Evolutionary conservation across 2,888 invertebrate species (phyloP).

Genomic region (Ormyrus labotus): DNA sequence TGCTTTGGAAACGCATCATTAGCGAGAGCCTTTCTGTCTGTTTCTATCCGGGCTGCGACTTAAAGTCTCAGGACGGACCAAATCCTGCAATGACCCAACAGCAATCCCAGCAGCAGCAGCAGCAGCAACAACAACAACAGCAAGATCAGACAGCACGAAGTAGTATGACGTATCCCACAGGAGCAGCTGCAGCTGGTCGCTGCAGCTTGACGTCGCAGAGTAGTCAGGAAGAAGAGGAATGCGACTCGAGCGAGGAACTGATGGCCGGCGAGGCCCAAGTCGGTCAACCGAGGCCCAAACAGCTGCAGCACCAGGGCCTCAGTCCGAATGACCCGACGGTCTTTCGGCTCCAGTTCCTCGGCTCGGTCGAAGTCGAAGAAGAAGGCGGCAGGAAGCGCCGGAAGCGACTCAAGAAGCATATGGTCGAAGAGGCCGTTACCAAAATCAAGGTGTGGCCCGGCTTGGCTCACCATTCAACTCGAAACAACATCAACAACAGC

Average conservation of each 20-base stretch:
- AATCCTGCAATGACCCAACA: constrained; percentile 18
- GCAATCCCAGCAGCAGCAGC: not conserved
- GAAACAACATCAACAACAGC: no score
- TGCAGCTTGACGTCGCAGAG: constrained; percentile 71
- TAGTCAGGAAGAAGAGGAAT: constrained; percentile 73
- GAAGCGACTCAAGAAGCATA: constrained; percentile 89
- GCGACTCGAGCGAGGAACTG: constrained; percentile 75
- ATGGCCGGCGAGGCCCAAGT: constrained; percentile 66
- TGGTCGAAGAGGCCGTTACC: constrained; percentile 91
- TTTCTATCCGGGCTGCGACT: constrained; percentile 14
- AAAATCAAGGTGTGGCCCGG: constrained; percentile 84
- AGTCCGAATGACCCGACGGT: constrained; percentile 78
- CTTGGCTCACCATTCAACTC: no score
- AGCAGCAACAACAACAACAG: not conserved
- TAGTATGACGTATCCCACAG: constrained; percentile 56
- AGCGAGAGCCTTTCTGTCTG: constrained; percentile 18
- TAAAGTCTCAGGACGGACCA: constrained; percentile 43
- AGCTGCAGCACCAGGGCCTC: constrained; percentile 69
- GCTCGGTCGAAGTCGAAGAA: constrained; percentile 91
- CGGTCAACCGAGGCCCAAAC: constrained; percentile 55
- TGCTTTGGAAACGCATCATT: constrained; percentile 15
- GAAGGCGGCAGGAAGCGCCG: constrained; percentile 83
- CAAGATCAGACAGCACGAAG: not conserved
- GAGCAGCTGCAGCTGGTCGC: constrained; percentile 59
- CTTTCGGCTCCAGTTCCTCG: constrained; percentile 89